Conservation (phyloP, 2,113 vertebrate species). For the Tachysurus vachellii region DNA sequence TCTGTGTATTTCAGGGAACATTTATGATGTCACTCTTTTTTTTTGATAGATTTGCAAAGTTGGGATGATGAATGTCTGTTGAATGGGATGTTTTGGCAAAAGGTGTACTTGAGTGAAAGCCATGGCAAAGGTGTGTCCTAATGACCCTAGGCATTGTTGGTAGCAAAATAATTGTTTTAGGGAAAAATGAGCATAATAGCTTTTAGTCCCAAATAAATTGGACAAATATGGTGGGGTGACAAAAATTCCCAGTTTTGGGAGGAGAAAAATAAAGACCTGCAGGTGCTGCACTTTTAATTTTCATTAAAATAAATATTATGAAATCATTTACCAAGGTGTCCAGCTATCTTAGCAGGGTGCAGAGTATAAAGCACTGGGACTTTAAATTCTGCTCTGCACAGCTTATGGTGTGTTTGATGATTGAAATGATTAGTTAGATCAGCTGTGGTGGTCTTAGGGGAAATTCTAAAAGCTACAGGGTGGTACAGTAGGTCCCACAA, state of each 20-base stretch:
- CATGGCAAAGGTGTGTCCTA: neutral
- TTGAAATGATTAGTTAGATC: neutral
- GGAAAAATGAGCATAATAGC: neutral
- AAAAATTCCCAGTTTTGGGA: too few species aligned
- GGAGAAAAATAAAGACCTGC: too few species aligned
- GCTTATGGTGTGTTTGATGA: neutral
- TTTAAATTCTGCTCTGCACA: neutral
- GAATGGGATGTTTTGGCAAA: conserved; percentile 15
- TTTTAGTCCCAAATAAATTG: neutral
- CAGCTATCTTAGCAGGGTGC: neutral
- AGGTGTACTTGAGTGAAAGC: neutral
- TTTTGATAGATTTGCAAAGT: neutral
- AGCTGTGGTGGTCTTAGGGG: neutral
- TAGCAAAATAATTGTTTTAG: neutral
- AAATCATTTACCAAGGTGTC: neutral
- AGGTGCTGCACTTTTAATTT: neutral
- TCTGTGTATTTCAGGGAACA: conserved; percentile 16
- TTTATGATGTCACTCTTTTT: conserved; percentile 17
- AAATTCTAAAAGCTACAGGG: neutral
- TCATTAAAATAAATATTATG: neutral
- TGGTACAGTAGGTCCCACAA: neutral
- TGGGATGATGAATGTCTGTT: conserved; percentile 9
- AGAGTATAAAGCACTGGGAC: neutral
- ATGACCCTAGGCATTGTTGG: neutral
- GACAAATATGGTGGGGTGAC: neutral